Evolutionary conservation across 2,888 invertebrate species (phyloP).

Genomic region (Trichopria drosophilae): DNA sequence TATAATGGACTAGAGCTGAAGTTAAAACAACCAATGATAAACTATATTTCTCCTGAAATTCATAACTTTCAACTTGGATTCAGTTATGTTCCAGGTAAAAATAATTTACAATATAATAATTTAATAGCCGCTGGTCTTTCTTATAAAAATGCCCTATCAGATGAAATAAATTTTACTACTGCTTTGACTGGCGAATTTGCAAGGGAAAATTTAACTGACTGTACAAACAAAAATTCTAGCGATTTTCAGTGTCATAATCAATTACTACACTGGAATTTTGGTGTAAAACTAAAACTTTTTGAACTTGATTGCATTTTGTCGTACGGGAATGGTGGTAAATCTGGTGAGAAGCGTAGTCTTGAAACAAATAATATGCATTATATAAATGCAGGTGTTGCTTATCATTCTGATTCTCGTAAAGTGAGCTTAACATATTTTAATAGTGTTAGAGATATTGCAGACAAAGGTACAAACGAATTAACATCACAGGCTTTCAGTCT

Average conservation of each 20-base stretch:
- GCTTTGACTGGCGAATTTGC: slow-evolving; percentile 17
- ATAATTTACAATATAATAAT: slow-evolving; percentile 16
- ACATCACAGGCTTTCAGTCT: slow-evolving; percentile 16
- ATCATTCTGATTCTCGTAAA: slow-evolving; percentile 14
- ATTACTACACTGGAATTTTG: slow-evolving; percentile 18
- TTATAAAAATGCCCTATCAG: slow-evolving; percentile 14
- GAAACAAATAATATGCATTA: slow-evolving; percentile 16
- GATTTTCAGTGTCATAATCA: slow-evolving; percentile 12
- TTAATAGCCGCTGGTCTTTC: slow-evolving; percentile 15
- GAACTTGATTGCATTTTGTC: slow-evolving; percentile 17
- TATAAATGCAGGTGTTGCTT: slow-evolving; percentile 15
- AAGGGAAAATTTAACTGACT: slow-evolving; percentile 16
- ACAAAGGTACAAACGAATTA: slow-evolving; percentile 14
- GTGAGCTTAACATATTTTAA: slow-evolving; percentile 14
- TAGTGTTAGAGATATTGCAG: slow-evolving; percentile 11
- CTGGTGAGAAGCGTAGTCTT: slow-evolving; percentile 15
- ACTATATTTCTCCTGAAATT: slow-evolving; percentile 15
- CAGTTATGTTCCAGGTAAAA: slow-evolving; percentile 17
- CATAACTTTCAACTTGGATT: slow-evolving; percentile 17
- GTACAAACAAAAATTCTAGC: slow-evolving; percentile 8
- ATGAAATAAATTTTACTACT: slow-evolving; percentile 16
- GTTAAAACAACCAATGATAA: slow-evolving; percentile 14
- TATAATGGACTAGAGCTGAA: slow-evolving; percentile 14
- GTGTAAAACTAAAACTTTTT: slow-evolving; percentile 14
- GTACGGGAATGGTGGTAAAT: slow-evolving; percentile 16